Base-by-base conservation (phyloP, 2,113 vertebrate species). In the Hypocryptadius cinnamomeus region DNA sequence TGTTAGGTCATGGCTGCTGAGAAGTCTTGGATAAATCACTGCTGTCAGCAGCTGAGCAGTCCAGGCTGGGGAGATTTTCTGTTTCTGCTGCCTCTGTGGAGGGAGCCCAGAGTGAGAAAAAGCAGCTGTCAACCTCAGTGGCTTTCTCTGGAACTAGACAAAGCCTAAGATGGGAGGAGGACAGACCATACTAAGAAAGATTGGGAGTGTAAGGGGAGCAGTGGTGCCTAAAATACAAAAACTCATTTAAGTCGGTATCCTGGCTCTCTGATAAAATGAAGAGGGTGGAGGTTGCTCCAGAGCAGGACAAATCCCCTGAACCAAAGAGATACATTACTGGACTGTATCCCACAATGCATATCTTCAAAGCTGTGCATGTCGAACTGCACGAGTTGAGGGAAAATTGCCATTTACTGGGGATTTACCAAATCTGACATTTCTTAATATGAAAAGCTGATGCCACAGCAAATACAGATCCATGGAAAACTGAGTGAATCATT, bases 401-500 rank as follows among this genome's bases (percentile, higher is more conserved):
- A 87, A 91, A 91, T 53, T 54, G 14, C 37, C 7, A 25, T 96
- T 93, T 93, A 39, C 24, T 65, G 47, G 50, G 59, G 33, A 69
- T 91, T 82, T 91, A 92, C 44, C 47, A 66, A 65, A 53, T 72
- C 23, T 89, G 66, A 39, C 42, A 42, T 81, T 81, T 87, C 42
- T 89, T 85, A 91, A 76, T 85, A 72, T 51, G 45, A 69, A 78
- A 86, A 71, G 57, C 59, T 88, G 76, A 70, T 78, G 60, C 45
- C 5, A 28, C 70, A 85, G 72, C 39, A 63, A 66, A 90, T 81
- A 68, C 13, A 90, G 50, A 79, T 84, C 72, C 66, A 10, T 80
- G 51, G 79, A 87, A 94, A 87, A 91, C 5, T 37, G 47, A 93
- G 22, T 92, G 71, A 92, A 90, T 94, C 63, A 54, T 47, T 89